phyloP scores from a whole-genome alignment of 1,140 invertebrate genomes.

The Drosophila willistoni region DNA sequence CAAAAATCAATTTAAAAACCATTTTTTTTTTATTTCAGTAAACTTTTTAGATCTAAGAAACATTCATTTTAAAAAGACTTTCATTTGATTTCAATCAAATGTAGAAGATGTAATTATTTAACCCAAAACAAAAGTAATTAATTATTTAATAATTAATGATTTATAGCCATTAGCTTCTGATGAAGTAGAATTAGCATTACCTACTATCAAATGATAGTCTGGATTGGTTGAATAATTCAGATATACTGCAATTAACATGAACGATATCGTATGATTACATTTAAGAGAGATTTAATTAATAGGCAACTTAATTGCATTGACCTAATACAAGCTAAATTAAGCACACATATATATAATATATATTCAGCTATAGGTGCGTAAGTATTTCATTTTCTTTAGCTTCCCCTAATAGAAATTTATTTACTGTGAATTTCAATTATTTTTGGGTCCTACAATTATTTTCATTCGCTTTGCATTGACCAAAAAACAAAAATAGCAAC shows the following conservation, averaged over 20 bases:
- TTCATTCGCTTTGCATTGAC: conserved; percentile 5
- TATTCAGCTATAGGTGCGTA: not conserved
- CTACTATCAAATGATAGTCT: too few relatives aligned
- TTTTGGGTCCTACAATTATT: conserved; percentile 13
- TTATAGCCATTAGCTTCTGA: too few relatives aligned
- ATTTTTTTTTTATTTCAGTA: too few relatives aligned
- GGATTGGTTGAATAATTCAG: too few relatives aligned
- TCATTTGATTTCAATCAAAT: too few relatives aligned
- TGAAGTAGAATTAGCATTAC: too few relatives aligned
- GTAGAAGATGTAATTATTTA: too few relatives aligned
- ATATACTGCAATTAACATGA: not conserved
- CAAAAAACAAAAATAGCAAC: not conserved
- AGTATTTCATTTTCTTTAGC: not conserved
- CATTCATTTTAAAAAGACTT: too few relatives aligned
- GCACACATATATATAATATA: conserved; percentile 1
- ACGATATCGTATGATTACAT: not conserved
- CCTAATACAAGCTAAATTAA: not conserved
- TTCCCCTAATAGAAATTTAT: not conserved
- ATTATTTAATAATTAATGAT: too few relatives aligned
- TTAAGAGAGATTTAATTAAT: not conserved
- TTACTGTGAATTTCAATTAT: conserved; percentile 14
- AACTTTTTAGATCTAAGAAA: too few relatives aligned
- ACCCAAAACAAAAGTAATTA: too few relatives aligned
- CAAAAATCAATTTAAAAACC: too few relatives aligned
- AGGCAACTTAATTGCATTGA: not conserved